A percentile compares a stretch with the other conserved stretches of the same genome.
Evolutionary conservation across 37 sponge, comb jelly and placozoan species (phyloP).

Genomic region (Tethya wilhelma): DNA sequence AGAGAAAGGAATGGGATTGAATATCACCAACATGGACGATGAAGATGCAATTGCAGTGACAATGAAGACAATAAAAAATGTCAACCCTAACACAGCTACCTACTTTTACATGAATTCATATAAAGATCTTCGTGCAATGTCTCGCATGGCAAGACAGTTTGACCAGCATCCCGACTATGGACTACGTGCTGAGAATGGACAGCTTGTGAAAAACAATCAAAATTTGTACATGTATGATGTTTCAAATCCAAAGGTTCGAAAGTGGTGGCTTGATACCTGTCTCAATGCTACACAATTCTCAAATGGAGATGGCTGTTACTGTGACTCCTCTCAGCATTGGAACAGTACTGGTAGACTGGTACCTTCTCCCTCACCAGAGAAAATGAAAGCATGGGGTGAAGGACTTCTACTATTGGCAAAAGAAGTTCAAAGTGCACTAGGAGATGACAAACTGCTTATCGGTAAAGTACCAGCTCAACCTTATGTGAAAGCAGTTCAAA

Average conservation of each 20-base stretch:
- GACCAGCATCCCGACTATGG: slow-evolving; percentile 13
- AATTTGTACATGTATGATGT: slow-evolving; percentile 6
- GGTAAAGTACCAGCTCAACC: slow-evolving; percentile 19
- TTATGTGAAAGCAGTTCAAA: slow-evolving; percentile 47
- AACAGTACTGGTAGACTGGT: neutral
- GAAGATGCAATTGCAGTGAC: slow-evolving; percentile 19
- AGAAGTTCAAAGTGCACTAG: slow-evolving; percentile 30
- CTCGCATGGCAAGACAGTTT: too few species aligned
- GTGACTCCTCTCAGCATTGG: slow-evolving; percentile 43
- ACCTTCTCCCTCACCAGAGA: slow-evolving; percentile 11
- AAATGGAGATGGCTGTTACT: slow-evolving; percentile 45
- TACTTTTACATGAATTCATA: too few species aligned
- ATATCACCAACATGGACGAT: slow-evolving; percentile 18
- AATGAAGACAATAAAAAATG: slow-evolving; percentile 16
- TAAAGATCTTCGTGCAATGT: too few species aligned
- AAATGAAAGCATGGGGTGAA: slow-evolving; percentile 16
- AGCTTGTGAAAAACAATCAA: neutral
- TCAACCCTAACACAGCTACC: slow-evolving; percentile 19
- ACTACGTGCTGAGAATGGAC: slow-evolving; percentile 11
- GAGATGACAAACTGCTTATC: slow-evolving; percentile 9
- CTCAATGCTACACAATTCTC: slow-evolving; percentile 32
- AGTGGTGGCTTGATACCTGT: slow-evolving; percentile 32
- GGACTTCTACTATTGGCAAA: slow-evolving; percentile 24
- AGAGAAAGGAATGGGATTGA: slow-evolving; percentile 30
- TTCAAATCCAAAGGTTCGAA: slow-evolving; percentile 13